These are phyloP conservation scores for Neomorphus geoffroyi DNA, from an alignment of 2,797 vertebrate genomes.

Conservation along the genomic window DNA sequence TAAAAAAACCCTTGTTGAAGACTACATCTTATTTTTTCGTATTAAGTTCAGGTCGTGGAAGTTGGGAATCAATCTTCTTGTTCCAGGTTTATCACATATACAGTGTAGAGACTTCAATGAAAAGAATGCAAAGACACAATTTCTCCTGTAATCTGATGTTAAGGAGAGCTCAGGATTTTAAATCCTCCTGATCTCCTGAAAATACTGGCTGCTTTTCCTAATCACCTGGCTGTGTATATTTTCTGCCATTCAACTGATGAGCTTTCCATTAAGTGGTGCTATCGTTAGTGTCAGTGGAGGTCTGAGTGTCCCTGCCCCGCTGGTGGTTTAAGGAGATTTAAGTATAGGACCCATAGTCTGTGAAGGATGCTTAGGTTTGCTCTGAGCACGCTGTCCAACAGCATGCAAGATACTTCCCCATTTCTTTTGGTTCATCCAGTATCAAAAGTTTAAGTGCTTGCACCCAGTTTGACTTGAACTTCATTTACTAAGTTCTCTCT, in stretches of 20 bases:
- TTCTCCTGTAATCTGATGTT: neutral
- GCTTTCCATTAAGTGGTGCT: neutral
- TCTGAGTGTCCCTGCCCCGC: neutral
- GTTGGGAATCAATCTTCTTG: neutral
- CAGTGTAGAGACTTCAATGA: neutral
- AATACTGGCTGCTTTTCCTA: neutral
- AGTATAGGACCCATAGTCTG: accelerated
- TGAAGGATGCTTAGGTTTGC: neutral
- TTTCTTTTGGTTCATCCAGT: neutral
- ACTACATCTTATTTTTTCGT: neutral
- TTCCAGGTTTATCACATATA: neutral
- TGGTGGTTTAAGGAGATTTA: neutral
- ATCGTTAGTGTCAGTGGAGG: neutral
- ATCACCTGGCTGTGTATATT: neutral
- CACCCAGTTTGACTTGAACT: neutral
- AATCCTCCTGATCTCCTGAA: neutral
- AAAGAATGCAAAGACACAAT: neutral
- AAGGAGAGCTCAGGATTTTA: neutral
- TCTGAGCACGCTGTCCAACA: neutral
- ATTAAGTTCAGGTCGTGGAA: neutral
- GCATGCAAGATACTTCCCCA: neutral
- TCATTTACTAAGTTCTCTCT: neutral
- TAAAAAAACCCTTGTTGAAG: neutral
- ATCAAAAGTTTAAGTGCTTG: neutral
- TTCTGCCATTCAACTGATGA: neutral